Percentiles rank a stretch among this genome's conserved stretches.
Evolutionary conservation across 2,797 vertebrate species (phyloP).

Genomic region (Gymnocypris eckloni): DNA sequence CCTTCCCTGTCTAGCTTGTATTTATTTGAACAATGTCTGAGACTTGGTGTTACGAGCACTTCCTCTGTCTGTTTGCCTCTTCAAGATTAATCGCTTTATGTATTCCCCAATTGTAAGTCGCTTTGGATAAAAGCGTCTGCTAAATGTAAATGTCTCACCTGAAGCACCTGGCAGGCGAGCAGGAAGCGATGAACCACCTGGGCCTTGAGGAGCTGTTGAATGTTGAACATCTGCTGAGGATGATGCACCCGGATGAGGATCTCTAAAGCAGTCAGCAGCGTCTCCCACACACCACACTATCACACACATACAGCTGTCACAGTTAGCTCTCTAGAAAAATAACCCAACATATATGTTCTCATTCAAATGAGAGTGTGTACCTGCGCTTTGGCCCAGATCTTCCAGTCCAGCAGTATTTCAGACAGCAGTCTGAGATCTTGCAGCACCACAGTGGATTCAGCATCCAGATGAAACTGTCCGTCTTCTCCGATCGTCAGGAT

Average conservation of each 20-base stretch:
- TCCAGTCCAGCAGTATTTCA: constrained; percentile 94
- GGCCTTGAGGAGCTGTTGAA: constrained; percentile 92
- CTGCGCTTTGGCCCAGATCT: constrained; percentile 97
- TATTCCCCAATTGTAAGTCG: no score
- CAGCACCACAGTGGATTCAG: constrained; percentile 86
- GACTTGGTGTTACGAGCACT: no score
- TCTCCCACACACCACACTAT: constrained; percentile 94
- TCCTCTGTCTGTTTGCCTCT: no score
- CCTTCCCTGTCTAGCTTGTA: no score
- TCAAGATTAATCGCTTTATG: no score
- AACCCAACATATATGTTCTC: not conserved
- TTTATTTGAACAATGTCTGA: no score
- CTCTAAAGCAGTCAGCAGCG: constrained; percentile 89
- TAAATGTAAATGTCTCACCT: constrained; percentile 76
- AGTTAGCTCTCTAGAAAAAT: not conserved
- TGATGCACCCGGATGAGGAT: constrained; percentile 92
- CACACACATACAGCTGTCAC: constrained; percentile 39
- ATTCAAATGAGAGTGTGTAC: constrained; percentile 55
- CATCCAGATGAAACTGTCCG: constrained; percentile 84
- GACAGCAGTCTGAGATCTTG: constrained; percentile 90
- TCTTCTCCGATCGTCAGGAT: constrained; percentile 83
- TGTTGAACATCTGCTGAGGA: constrained; percentile 92
- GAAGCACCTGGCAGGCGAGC: constrained; percentile 93
- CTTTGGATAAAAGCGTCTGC: no score
- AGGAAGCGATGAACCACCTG: constrained; percentile 93